These are phyloP conservation scores for Drosophila suzukii DNA, from an alignment of 1,140 invertebrate species.

Conservation along the genomic window DNA sequence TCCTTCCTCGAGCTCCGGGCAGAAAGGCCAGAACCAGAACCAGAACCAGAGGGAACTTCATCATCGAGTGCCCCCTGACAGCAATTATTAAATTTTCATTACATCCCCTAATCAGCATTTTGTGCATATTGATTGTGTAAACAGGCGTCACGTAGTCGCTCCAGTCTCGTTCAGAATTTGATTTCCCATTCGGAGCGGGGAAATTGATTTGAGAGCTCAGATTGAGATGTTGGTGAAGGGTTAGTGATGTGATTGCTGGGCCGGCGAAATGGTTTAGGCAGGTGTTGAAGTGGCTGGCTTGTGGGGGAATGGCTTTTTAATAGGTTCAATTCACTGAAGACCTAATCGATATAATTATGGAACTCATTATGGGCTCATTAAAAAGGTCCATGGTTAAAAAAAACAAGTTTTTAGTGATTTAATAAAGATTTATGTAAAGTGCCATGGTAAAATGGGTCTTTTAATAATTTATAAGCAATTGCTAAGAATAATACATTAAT, in stretches of 20 bases:
- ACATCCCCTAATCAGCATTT: constrained; percentile 83
- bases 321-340: background rate
- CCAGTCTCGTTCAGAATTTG: constrained; percentile 3
- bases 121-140: constrained; percentile 71
- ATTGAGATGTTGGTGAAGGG: constrained; percentile 14
- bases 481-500: too few species aligned
- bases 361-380: background rate
- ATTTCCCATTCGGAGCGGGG: constrained; percentile 16
- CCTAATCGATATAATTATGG: background rate
- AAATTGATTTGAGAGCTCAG: background rate
- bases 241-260: constrained; percentile 9
- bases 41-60: constrained; percentile 25
- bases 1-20: background rate
- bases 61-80: constrained; percentile 62
- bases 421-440: too few species aligned
- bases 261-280: constrained; percentile 39
- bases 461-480: too few species aligned
- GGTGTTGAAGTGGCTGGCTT: constrained; percentile 50
- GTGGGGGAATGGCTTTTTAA: constrained; percentile 1
- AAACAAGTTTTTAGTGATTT: too few species aligned
- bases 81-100: constrained; percentile 84
- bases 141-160: constrained; percentile 38
- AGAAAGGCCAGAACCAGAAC: too few species aligned
- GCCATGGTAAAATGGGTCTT: too few species aligned
- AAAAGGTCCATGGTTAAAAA: too few species aligned